Percentiles rank a stretch among this genome's conserved stretches.
These are phyloP conservation scores for Drosophila peninsularis DNA, from an alignment of 2,888 invertebrate genomes.

Conservation along the genomic window DNA sequence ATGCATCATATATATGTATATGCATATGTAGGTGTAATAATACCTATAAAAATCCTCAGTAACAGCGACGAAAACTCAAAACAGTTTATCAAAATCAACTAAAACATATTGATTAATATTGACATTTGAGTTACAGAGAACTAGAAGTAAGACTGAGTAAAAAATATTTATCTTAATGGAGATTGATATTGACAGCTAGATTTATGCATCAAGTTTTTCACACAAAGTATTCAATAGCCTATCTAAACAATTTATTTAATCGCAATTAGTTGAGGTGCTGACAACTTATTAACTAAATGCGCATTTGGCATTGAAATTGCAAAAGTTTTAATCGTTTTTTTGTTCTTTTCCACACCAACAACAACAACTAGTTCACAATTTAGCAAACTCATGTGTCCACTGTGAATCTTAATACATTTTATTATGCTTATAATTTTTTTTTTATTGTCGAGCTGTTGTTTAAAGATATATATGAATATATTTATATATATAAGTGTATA, in stretches of 20 bases:
- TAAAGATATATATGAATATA: conserved; percentile 15
- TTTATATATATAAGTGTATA: conserved; percentile 2
- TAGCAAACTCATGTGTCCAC: conserved; percentile 51
- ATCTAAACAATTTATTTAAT: conserved; percentile 15
- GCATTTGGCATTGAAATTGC: conserved; percentile 38
- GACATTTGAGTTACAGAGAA: background rate
- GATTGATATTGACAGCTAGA: background rate
- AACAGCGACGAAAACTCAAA: background rate
- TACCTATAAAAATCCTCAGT: too few relatives aligned
- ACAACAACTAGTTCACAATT: conserved; percentile 33
- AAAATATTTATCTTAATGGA: conserved; percentile 1
- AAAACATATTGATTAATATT: background rate
- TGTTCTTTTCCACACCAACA: background rate
- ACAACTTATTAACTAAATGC: conserved; percentile 39
- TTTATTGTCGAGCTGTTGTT: conserved; percentile 25
- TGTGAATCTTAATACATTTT: conserved; percentile 71
- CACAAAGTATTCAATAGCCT: background rate
- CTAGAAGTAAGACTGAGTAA: background rate
- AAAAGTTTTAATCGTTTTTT: conserved; percentile 32
- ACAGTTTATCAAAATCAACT: background rate
- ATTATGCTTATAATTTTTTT: conserved; percentile 37
- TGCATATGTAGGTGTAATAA: too few relatives aligned
- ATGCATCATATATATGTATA: too few relatives aligned
- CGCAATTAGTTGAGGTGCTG: conserved; percentile 43
- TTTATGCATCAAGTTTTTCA: background rate